These are phyloP conservation scores for Ellobius talpinus DNA, from an alignment of 2,113 vertebrate species.

Conservation along the genomic window DNA sequence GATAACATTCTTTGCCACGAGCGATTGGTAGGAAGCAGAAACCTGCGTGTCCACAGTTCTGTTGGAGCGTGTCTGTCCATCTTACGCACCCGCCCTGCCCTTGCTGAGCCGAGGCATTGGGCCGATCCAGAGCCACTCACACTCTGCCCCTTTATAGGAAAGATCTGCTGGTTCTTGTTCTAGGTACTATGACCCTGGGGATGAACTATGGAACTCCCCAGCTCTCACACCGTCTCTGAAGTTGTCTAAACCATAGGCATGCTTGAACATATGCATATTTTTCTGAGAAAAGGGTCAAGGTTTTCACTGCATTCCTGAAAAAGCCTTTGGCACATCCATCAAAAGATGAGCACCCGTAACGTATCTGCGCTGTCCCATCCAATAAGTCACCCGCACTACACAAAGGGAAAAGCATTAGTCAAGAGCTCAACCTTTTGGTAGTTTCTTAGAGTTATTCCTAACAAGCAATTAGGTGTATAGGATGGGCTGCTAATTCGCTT, in stretches of 20 bases:
- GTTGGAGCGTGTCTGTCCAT: neutral
- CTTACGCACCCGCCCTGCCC: fast-evolving
- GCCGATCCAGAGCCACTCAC: neutral
- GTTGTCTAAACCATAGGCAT: fast-evolving
- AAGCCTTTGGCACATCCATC: neutral
- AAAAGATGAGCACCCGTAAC: neutral
- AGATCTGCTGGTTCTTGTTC: neutral
- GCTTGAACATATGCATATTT: neutral
- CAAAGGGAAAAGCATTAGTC: constrained; percentile 34
- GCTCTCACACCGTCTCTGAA: neutral
- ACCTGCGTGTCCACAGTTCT: neutral
- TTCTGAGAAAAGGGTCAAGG: neutral
- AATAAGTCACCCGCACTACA: neutral
- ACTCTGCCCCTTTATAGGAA: neutral
- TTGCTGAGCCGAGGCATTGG: no score
- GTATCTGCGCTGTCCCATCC: neutral
- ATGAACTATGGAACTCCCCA: neutral
- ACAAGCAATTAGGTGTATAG: constrained; percentile 56
- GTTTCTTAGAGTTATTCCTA: constrained; percentile 42
- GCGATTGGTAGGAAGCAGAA: neutral
- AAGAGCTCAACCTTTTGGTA: constrained; percentile 51
- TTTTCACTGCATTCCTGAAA: constrained; percentile 20
- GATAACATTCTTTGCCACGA: neutral
- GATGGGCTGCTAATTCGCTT: constrained; percentile 61
- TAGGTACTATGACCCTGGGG: neutral